Evolutionary conservation across 2,113 vertebrate species (phyloP), one percentile per base, ranked within the genome.

Genomic region (Capra hircus): DNA sequence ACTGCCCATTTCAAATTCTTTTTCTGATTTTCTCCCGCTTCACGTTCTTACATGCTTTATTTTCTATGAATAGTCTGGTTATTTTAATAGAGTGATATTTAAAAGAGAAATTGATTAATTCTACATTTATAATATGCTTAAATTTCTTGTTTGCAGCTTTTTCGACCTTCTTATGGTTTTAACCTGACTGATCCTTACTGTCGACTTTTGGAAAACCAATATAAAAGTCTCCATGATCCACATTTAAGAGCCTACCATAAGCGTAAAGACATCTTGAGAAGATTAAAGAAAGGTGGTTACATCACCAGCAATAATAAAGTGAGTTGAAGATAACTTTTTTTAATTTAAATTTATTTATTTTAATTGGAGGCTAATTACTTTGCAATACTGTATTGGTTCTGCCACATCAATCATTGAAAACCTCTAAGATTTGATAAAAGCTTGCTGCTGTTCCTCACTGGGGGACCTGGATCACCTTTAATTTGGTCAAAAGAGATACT

Each of bases 201-300:
- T 90, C 97, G 88, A 84, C 78, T 98, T 88, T 90, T 98, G 97
- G 98, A 97, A 96, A 98, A 96, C 30, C 96, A 97, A 15, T 98
- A 98, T 90, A 98, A 97, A 94, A 99, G 95, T 85, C 98, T 99
- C n/a, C 98, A 98, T 30, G 98, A 98, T 95, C 98, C 98, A 71
- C 98, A 99, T 71, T 96, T 98, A 91, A 98, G 90, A 89, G 80
- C 92, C n/a, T 98, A 97, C 36, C 97, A 98, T 86, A 97, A 94
- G 4, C 98, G 97, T 36, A 98, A 99, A 97, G 98, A 98, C 95
- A 98, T 98, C 59, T 91, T 98, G 74, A 97, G 88, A 77, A 97
- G 93, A 90, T 71, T 98, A 71, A 98, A 96, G 82, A 97, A 98
- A 91, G 98, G 96, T 59, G 98, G 98, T 52, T 97, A 98, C 13